These are phyloP conservation scores for Melipona beecheii DNA, from an alignment of 2,888 invertebrate genomes.

Conservation along the genomic window DNA sequence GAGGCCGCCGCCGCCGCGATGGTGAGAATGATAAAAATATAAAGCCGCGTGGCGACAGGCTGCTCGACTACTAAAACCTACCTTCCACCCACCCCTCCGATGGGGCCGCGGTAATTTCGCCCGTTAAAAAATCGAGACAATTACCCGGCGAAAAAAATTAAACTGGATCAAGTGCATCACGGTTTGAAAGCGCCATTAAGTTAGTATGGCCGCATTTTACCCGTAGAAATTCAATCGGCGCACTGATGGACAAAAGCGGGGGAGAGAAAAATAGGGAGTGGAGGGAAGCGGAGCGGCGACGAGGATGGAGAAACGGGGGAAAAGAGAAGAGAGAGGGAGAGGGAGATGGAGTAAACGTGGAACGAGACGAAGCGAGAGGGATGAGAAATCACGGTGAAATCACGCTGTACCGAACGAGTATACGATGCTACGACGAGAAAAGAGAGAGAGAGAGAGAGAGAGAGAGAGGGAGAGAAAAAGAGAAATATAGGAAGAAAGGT, in stretches of 20 bases:
- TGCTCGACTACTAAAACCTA: conserved; percentile 5
- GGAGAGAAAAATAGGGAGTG: conserved; percentile 7
- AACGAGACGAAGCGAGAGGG: neutral
- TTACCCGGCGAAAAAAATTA: conserved; percentile 31
- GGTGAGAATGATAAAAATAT: conserved; percentile 29
- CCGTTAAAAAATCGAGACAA: conserved; percentile 31
- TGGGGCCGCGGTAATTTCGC: conserved; percentile 23
- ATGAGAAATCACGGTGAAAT: conserved; percentile 5
- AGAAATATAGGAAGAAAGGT: neutral
- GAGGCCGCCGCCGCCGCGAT: neutral
- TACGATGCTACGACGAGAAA: neutral
- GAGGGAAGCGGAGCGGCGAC: neutral
- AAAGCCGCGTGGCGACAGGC: conserved; percentile 8
- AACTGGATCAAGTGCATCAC: conserved; percentile 51
- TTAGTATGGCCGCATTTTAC: conserved; percentile 44
- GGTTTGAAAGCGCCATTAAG: conserved; percentile 49
- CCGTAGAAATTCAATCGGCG: conserved; percentile 48
- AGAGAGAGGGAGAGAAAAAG: neutral
- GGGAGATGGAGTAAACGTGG: neutral
- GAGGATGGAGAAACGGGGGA: neutral
- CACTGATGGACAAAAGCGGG: conserved; percentile 10
- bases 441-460: too few species aligned
- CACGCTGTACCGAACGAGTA: neutral
- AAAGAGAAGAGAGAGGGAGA: neutral
- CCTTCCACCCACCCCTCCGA: neutral